Evolutionary conservation across 2,797 vertebrate genomes (phyloP), one percentile per base, ranked within the genome.

Genomic region (Malacoctenus gilli): DNA sequence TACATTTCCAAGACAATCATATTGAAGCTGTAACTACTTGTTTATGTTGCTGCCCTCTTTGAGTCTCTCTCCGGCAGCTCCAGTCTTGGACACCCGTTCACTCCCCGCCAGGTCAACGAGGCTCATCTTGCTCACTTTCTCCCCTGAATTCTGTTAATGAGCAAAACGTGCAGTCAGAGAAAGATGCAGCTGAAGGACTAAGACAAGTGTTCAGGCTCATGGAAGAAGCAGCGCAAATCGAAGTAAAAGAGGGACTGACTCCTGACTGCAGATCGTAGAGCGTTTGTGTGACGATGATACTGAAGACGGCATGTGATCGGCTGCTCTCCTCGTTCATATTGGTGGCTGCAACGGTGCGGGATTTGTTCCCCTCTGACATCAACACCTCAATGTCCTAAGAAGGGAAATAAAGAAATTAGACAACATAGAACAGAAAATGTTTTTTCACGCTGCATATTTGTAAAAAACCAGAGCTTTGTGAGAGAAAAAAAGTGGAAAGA

Each of bases 301-400:
- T 99, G 92, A 99, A 99, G 51, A 99, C 97, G 0, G 89, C 97
- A 4, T 99, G 97, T 12, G 97, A 99, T 13, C 97, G 95, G 61
- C 97, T 99, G 89, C 97, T 99, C 84, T 98, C 97, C 67, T 99
- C 97, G 5, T 99, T 99, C 97, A 99, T 99, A 92, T 99, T 98
- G 67, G 97, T 99, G 47, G 97, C 97, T 12, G 97, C 97, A 21
- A 98, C 96, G 0, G 97, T 99, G 48, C 97, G 93, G 30, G 97
- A 99, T 81, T 99, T 99, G 84, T 99, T 99, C 62, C 97, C 97
- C 82, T 99, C 97, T 0, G 95, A 99, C 97, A 99, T 99, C 70
- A 99, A 59, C 70, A 95, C 97, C 80, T 96, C 96, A 37, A 99
- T 98, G 87, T 99, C 97, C 96, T 99, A 54, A 79, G 79, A 28